phyloP scores from a whole-genome alignment of 1,140 invertebrate genomes.

The Elysia chlorotica region DNA sequence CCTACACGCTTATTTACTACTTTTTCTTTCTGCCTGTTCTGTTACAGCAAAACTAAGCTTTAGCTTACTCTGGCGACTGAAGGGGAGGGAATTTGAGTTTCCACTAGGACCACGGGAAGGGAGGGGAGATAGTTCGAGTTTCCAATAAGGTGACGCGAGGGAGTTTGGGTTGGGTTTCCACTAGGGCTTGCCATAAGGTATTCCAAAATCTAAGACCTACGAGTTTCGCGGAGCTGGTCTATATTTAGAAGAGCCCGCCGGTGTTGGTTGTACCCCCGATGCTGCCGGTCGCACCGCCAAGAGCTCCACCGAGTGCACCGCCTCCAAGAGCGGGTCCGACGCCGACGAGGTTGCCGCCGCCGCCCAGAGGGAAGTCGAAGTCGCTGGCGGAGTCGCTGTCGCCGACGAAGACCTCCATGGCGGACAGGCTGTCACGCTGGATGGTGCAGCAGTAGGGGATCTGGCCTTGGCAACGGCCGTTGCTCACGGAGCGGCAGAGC shows the following conservation, averaged over 20 bases:
- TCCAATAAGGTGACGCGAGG: not conserved
- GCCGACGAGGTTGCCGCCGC: not conserved
- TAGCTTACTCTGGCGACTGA: not conserved
- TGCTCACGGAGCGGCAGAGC: not conserved
- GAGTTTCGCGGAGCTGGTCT: too few species aligned
- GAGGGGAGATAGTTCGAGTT: not conserved
- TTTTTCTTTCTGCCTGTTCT: too few species aligned
- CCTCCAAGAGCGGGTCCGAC: not conserved
- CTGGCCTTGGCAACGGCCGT: not conserved
- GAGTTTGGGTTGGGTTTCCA: not conserved
- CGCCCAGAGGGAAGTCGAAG: not conserved
- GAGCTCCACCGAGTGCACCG: not conserved
- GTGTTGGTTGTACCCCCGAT: not conserved
- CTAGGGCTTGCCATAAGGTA: too few species aligned
- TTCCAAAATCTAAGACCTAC: too few species aligned
- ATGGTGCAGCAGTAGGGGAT: conserved; percentile 6
- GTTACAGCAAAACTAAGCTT: too few species aligned
- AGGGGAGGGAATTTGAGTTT: not conserved
- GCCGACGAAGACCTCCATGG: not conserved
- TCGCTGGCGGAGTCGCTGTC: not conserved
- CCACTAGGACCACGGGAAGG: not conserved
- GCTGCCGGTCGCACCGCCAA: not conserved
- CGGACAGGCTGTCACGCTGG: not conserved
- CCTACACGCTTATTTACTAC: too few species aligned
- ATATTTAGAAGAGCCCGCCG: not conserved